phyloP scores from a whole-genome alignment of 2,888 invertebrate species.

The Pollenia amentaria region DNA sequence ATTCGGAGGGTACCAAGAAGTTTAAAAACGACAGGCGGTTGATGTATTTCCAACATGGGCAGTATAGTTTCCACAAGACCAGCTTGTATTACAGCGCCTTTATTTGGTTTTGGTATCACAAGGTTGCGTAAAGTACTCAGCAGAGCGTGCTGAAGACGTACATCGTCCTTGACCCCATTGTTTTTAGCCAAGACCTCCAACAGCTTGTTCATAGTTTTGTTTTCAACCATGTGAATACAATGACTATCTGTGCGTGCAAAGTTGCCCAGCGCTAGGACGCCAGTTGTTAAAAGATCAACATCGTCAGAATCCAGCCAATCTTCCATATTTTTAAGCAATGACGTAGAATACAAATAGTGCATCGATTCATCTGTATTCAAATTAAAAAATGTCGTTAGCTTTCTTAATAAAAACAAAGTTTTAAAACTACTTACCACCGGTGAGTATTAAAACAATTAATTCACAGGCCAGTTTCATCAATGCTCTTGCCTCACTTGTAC shows the following conservation, averaged over 20 bases:
- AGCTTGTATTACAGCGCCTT: slow-evolving; percentile 89
- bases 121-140: slow-evolving; percentile 91
- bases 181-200: slow-evolving; percentile 86
- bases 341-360: slow-evolving; percentile 91
- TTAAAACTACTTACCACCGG: slow-evolving; percentile 88
- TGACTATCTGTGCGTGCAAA: slow-evolving; percentile 94
- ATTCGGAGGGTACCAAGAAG: slow-evolving; percentile 93
- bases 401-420: not conserved
- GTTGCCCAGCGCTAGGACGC: slow-evolving; percentile 94
- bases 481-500: slow-evolving; percentile 88
- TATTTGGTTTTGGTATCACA: slow-evolving; percentile 90
- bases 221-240: slow-evolving; percentile 92
- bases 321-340: slow-evolving; percentile 89
- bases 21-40: slow-evolving; percentile 94
- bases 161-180: slow-evolving; percentile 87
- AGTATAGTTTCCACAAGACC: slow-evolving; percentile 91
- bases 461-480: slow-evolving; percentile 94
- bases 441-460: slow-evolving; percentile 92
- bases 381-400: not conserved
- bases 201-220: slow-evolving; percentile 90
- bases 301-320: slow-evolving; percentile 91
- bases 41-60: slow-evolving; percentile 88
- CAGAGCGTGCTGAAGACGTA: slow-evolving; percentile 85
- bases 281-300: slow-evolving; percentile 91
- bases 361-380: slow-evolving; percentile 91